A percentile compares a stretch with the other conserved stretches of the same genome.
Evolutionary conservation across 1,140 invertebrate genomes (phyloP).

Genomic region (Octopus bimaculoides): DNA sequence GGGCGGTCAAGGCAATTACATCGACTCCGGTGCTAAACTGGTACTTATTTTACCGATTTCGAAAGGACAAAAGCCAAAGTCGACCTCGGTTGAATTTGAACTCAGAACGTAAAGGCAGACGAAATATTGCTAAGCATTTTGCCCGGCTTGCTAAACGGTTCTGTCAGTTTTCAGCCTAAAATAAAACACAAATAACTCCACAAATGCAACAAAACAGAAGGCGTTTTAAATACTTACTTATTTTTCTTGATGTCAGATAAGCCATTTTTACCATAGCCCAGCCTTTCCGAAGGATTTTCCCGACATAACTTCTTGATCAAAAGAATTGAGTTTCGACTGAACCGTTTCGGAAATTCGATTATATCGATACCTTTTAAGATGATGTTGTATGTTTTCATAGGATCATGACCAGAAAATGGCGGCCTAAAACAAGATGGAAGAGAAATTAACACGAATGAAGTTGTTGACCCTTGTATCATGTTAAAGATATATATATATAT

Average conservation of each 20-base stretch:
- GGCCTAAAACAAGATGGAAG: conserved; percentile 64
- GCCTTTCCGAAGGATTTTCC: conserved; percentile 52
- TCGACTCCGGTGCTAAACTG: too few species aligned
- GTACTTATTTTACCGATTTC: too few species aligned
- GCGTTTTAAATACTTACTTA: conserved; percentile 38
- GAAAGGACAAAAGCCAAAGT: too few species aligned
- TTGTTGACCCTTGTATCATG: too few species aligned
- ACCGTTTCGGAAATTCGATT: conserved; percentile 60
- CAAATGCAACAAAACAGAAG: too few species aligned
- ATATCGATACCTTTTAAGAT: conserved; percentile 98
- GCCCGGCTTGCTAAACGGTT: too few species aligned
- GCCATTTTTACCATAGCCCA: conserved; percentile 55
- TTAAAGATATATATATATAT: not conserved
- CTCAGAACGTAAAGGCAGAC: too few species aligned
- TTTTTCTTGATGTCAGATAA: conserved; percentile 56
- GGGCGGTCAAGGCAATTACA: too few species aligned
- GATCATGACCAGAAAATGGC: conserved; percentile 92
- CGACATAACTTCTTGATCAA: conserved; percentile 59
- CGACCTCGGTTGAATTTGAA: too few species aligned
- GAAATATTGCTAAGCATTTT: too few species aligned
- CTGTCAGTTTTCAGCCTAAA: too few species aligned
- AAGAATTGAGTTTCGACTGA: conserved; percentile 51
- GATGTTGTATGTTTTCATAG: conserved; percentile 99
- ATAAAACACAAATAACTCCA: too few species aligned
- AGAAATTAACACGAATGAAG: not conserved